Percentiles rank a stretch among this genome's conserved stretches.
Evolutionary conservation across 2,113 vertebrate species (phyloP).

Genomic region (Oryzias celebensis): DNA sequence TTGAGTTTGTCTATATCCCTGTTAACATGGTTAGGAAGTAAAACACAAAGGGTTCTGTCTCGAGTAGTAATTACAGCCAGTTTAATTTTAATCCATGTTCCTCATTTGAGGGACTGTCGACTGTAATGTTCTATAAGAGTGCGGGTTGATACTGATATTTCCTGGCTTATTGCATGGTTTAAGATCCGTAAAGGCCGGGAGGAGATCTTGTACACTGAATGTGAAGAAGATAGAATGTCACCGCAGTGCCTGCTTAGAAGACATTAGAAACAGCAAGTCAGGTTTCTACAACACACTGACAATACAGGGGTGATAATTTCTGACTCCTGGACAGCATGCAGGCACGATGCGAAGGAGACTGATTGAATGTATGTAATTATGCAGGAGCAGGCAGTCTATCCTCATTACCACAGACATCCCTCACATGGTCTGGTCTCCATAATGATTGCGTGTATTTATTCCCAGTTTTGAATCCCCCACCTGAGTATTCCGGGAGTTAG

Average conservation of each 20-base stretch:
- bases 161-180: not conserved
- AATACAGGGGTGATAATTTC: constrained; percentile 37
- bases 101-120: constrained; percentile 7
- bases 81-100: constrained; percentile 5
- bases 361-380: constrained; percentile 55
- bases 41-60: constrained; percentile 2
- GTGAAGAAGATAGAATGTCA: constrained; percentile 2
- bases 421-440: constrained; percentile 43
- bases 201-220: not conserved
- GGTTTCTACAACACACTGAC: constrained; percentile 23
- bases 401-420: constrained; percentile 56
- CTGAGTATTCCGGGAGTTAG: constrained; percentile 32
- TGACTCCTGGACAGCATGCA: constrained; percentile 39
- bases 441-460: constrained; percentile 56
- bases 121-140: not conserved
- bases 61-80: constrained; percentile 1
- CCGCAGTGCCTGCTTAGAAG: constrained; percentile 6
- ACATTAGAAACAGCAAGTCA: constrained; percentile 6
- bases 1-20: constrained; percentile 11
- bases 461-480: constrained; percentile 31
- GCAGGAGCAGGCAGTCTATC: constrained; percentile 51
- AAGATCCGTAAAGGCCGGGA: not conserved
- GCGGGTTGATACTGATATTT: not conserved
- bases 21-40: constrained; percentile 24
- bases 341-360: constrained; percentile 30